Base-by-base conservation (phyloP, 2,888 invertebrate species). In the Drosophila testacea region DNA sequence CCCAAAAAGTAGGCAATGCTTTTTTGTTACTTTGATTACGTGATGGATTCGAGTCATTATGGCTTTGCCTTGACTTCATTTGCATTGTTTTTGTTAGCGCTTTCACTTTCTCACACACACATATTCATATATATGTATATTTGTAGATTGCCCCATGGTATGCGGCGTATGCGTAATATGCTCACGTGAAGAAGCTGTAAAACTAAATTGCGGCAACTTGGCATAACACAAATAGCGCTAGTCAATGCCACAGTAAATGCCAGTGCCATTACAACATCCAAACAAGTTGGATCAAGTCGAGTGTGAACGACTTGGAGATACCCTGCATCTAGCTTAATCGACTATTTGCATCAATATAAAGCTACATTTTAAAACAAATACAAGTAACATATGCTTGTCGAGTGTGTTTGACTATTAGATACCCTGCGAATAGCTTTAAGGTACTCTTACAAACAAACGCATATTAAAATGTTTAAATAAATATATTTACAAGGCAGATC, bases 1-100 rank as follows among this genome's bases (percentile, higher is more conserved):
- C 52, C 70, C 47, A n/a, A 62, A 69, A 65, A 46, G 68, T 79
- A 62, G 77, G 79, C 77, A 71, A 69, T 69, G 61, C 10, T 69
- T 51, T 73, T 63, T 50, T 61, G 65, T 70, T 55, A 32, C 54
- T 68, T 72, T 83, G 83, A 88, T 84, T 84, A 84, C 86, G 81
- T 86, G 83, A 84, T 84, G 83, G 89, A 84, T 88, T 84, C 59
- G 56, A 63, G 61, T 69, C 89, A 73, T 84, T 88, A 78, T 38
- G 83, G 77, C 68, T 69, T 61, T 56, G 68, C 54, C 28, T 65
- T 66, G 66, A 76, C 34, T 68, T 65, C 60, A 77, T 69, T 81
- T 75, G 76, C 75, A 81, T 80, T 78, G 75, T 79, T 70, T 73
- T 59, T 13, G 11, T 48, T 34, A 6, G 44, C 44, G 44, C 44